Evolutionary conservation across 2,888 invertebrate species (phyloP).

Genomic region (Stegophylla sp.): DNA sequence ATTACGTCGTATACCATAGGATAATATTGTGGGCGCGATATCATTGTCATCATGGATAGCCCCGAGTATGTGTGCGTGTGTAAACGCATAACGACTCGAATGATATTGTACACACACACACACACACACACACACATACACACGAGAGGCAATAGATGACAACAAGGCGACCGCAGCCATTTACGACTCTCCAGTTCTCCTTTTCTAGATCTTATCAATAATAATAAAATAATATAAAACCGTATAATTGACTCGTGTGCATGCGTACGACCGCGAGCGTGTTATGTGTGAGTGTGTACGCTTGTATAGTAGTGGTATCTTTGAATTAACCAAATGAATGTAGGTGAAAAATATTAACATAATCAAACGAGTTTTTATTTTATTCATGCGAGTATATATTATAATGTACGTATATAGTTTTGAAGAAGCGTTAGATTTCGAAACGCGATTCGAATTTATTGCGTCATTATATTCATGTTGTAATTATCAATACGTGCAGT

Average conservation of each 20-base stretch:
- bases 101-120: not conserved
- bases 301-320: too few relatives aligned
- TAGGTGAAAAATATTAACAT: constrained; percentile 11
- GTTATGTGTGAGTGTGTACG: too few relatives aligned
- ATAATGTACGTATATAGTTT: not conserved
- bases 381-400: too few relatives aligned
- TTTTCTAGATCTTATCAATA: not conserved
- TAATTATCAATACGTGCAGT: not conserved
- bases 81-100: not conserved
- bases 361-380: not conserved
- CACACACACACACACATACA: too few relatives aligned
- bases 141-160: not conserved
- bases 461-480: not conserved
- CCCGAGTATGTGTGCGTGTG: not conserved
- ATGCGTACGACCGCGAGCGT: too few relatives aligned
- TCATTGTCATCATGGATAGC: constrained; percentile 3
- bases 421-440: constrained; percentile 3
- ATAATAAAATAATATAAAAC: not conserved
- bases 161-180: too few relatives aligned
- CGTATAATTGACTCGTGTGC: not conserved
- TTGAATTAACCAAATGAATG: not conserved
- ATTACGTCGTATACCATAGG: too few relatives aligned
- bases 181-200: not conserved
- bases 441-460: constrained; percentile 4
- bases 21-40: not conserved